Evolutionary conservation across 2,797 vertebrate genomes (phyloP), one percentile per base, ranked within the genome.

Genomic region (Epinephelus awoara): DNA sequence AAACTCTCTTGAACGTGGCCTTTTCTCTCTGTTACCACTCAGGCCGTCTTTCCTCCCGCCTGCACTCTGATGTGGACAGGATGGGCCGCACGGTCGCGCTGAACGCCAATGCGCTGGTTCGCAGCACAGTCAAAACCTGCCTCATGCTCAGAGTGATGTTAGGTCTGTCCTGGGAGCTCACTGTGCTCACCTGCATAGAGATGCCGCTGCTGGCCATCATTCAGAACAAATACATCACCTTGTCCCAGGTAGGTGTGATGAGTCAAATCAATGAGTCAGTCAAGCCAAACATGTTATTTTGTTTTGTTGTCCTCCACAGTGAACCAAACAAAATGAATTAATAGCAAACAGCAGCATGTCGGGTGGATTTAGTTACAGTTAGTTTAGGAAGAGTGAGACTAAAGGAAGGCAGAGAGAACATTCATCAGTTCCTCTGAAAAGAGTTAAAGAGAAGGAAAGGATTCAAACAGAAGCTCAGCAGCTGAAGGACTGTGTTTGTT

Each of bases 111-210:
- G 61, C 94, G 0, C 54, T 95, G 13, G 77, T 96, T 52, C 94
- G 97, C 51, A 96, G 93, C 84, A 44, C 95, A 2, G 87, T 95
- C 5, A 96, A 94, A 74, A 92, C 91, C 1, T 1, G 87, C 23
- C 95, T 96, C 4, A 94, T 98, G 73, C 91, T 96, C 0, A 6
- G 2, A 10, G 94, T 97, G 89, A 98, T 98, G 97, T 1, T 96
- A 17, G 27, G 29, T 0, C 80, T 97, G n/a, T 98, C 98, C 0
- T 96, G 96, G 77, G 88, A 91, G 50, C 95, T 99, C 71, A 96
- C 97, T 0, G 56, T 97, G 42, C 93, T 98, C 67, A 95, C 95
- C 2, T 92, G 95, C 77, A 69, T 97, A 0, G 95, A 97, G 75
- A 89, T 96, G 79, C 96, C 96, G 0, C 75, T 98, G 0, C 27